Evolutionary conservation across 2,113 vertebrate genomes (phyloP).

Genomic region (Hystrix brachyura): DNA sequence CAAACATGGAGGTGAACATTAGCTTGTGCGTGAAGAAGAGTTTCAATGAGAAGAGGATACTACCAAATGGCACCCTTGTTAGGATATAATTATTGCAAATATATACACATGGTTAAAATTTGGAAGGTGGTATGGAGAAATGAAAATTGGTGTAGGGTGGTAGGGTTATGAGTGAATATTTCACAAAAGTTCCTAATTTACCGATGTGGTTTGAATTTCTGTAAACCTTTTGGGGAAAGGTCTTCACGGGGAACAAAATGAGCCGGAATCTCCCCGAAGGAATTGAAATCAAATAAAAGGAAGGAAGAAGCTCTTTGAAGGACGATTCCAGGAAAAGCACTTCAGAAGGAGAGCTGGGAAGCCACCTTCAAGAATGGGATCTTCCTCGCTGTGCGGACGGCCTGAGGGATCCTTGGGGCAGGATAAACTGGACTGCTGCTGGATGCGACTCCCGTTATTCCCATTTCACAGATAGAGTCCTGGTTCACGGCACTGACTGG

Average conservation of each 20-base stretch:
- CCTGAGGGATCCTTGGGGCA: not conserved
- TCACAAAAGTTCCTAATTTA: slow-evolving; percentile 33
- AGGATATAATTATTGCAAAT: not conserved
- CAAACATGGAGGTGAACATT: not conserved
- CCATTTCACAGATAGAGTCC: not conserved
- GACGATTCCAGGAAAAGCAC: not conserved
- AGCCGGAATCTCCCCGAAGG: slow-evolving; percentile 20
- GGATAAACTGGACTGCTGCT: not conserved
- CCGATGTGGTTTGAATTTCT: slow-evolving; percentile 17
- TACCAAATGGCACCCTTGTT: not conserved
- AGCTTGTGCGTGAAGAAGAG: not conserved
- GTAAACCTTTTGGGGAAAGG: slow-evolving; percentile 24
- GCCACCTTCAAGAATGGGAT: not conserved
- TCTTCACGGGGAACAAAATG: not conserved
- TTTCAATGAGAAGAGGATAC: not conserved
- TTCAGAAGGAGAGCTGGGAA: not conserved
- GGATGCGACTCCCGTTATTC: not conserved
- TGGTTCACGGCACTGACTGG: not conserved
- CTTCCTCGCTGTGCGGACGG: not conserved
- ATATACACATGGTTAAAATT: not conserved
- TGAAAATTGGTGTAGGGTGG: not conserved
- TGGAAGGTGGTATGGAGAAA: slow-evolving; percentile 29
- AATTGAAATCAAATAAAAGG: not conserved
- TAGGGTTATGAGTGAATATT: not conserved
- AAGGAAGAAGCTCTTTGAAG: slow-evolving; percentile 14